Conservation (phyloP, 2,797 vertebrate species). For the Masticophis lateralis region DNA sequence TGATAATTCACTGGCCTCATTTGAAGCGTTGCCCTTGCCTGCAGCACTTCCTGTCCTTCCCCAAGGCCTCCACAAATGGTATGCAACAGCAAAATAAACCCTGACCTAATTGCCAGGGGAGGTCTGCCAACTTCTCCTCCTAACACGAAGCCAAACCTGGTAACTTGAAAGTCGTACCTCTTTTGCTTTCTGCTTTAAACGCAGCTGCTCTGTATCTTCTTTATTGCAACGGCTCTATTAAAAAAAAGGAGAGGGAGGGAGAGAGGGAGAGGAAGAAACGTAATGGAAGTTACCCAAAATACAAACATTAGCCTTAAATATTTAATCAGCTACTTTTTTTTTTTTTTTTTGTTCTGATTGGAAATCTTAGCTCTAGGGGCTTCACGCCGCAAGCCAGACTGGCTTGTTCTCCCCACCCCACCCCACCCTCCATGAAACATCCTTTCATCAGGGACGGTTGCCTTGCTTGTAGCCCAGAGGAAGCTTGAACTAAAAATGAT, state of each 20-base stretch:
- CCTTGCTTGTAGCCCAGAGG: constrained; percentile 69
- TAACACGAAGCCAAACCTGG: constrained; percentile 78
- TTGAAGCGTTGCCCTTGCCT: constrained; percentile 92
- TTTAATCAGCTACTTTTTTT: constrained; percentile 77
- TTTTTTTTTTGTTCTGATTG: constrained; percentile 69
- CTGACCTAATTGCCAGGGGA: constrained; percentile 93
- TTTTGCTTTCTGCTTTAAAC: constrained; percentile 92
- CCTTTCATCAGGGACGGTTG: constrained; percentile 63
- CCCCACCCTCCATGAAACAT: not conserved
- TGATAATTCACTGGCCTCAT: constrained; percentile 77
- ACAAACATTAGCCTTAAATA: constrained; percentile 73
- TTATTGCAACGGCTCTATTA: constrained; percentile 85
- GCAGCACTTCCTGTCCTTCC: constrained; percentile 87
- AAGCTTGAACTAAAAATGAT: constrained; percentile 73
- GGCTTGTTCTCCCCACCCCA: constrained; percentile 20
- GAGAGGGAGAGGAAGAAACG: not conserved
- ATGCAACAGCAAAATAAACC: constrained; percentile 92
- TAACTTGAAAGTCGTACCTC: constrained; percentile 82
- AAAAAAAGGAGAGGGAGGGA: constrained; percentile 20
- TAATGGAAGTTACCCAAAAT: constrained; percentile 68
- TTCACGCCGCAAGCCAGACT: constrained; percentile 68
- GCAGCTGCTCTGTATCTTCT: constrained; percentile 87
- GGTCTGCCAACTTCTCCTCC: constrained; percentile 74
- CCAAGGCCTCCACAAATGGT: constrained; percentile 88
- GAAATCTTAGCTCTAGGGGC: constrained; percentile 75